These are phyloP conservation scores for Pissodes strobi DNA, from an alignment of 1,140 invertebrate species.

Conservation along the genomic window DNA sequence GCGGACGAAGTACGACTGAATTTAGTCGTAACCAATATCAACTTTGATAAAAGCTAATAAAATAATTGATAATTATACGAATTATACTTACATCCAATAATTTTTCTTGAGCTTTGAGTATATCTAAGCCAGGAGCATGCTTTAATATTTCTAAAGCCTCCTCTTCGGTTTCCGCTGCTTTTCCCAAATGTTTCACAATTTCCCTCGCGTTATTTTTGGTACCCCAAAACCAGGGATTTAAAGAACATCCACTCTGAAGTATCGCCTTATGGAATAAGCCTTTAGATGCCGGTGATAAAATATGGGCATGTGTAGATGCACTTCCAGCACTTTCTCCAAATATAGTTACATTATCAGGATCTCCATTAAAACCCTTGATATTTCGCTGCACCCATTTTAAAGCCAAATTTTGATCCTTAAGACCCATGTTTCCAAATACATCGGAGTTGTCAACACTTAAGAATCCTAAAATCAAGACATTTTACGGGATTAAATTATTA, in stretches of 20 bases:
- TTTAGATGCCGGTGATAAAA: slow-evolving; percentile 61
- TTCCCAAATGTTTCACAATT: slow-evolving; percentile 3
- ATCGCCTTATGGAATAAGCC: slow-evolving; percentile 66
- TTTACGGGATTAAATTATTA: too few species aligned
- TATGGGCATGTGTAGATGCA: slow-evolving; percentile 58
- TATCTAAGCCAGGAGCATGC: slow-evolving; percentile 1
- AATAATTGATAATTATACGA: too few species aligned
- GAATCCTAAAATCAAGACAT: slow-evolving; percentile 26
- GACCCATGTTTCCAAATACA: slow-evolving; percentile 66
- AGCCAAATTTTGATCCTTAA: slow-evolving; percentile 66
- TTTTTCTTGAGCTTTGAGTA: slow-evolving; percentile 24
- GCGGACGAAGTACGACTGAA: too few species aligned
- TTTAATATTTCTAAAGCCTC: slow-evolving; percentile 28
- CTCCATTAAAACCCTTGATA: slow-evolving; percentile 63
- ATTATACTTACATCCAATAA: slow-evolving; percentile 26
- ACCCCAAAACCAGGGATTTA: slow-evolving; percentile 57
- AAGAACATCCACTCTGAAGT: slow-evolving; percentile 64
- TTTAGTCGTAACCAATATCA: too few species aligned
- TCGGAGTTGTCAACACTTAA: slow-evolving; percentile 55
- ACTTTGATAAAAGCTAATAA: too few species aligned
- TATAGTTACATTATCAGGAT: slow-evolving; percentile 64
- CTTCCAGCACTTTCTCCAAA: slow-evolving; percentile 65
- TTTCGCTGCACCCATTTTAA: slow-evolving; percentile 66
- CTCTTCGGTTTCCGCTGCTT: not conserved
- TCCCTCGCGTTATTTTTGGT: slow-evolving; percentile 21